Evolutionary conservation across 2,797 vertebrate species (phyloP).

Genomic region (Nyctibius grandis): DNA sequence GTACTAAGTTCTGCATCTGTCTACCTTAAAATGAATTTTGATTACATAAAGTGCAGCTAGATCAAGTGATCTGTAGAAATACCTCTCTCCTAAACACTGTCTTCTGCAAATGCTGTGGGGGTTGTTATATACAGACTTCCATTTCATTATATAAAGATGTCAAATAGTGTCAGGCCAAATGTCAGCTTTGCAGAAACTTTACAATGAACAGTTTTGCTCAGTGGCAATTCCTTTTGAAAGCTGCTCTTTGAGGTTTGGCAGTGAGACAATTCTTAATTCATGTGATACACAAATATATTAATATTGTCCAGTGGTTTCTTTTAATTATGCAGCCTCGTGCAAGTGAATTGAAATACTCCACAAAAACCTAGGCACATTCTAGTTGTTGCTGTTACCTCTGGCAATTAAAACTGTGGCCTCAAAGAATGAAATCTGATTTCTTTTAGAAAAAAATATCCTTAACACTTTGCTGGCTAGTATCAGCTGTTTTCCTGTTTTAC

Average conservation of each 20-base stretch:
- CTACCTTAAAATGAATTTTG: neutral
- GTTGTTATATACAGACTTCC: neutral
- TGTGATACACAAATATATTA: neutral
- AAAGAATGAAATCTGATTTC: neutral
- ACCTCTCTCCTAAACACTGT: neutral
- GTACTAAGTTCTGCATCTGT: neutral
- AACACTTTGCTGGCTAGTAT: neutral
- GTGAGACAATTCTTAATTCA: neutral
- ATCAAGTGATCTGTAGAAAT: neutral
- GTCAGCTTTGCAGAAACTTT: slow-evolving; percentile 6
- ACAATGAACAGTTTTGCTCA: neutral
- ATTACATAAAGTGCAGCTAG: neutral
- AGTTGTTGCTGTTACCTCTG: neutral
- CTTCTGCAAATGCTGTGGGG: neutral
- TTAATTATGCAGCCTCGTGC: neutral
- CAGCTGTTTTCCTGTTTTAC: neutral
- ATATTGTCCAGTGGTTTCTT: neutral
- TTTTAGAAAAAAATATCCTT: neutral
- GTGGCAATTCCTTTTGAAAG: neutral
- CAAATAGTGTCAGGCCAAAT: neutral
- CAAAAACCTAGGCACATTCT: neutral
- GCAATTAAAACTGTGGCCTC: neutral
- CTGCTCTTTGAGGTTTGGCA: neutral
- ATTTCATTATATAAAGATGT: neutral
- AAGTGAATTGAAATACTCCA: neutral